Percentiles rank a stretch among this genome's conserved stretches.
Conservation (phyloP, 2,888 invertebrate species). For the Cyrtodaria siliqua region DNA sequence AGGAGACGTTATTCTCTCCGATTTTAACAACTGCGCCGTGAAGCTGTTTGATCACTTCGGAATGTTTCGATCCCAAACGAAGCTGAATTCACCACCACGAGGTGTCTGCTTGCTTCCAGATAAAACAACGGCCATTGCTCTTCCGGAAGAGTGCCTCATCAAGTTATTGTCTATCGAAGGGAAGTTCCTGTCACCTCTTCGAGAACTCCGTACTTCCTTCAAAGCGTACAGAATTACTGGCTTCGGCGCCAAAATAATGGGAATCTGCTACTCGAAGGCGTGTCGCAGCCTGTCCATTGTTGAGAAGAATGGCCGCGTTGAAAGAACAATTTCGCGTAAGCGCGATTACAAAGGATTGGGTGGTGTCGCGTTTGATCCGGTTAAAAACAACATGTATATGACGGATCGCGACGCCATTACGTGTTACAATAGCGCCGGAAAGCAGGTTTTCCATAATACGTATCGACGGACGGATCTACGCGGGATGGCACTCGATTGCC, state of each 20-base stretch:
- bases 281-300: conserved; percentile 55
- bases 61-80: conserved; percentile 54
- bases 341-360: conserved; percentile 64
- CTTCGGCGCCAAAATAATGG: conserved; percentile 52
- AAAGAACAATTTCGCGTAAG: conserved; percentile 56
- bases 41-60: conserved; percentile 61
- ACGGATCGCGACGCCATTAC: conserved; percentile 58
- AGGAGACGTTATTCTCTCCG: conserved; percentile 58
- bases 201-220: conserved; percentile 55
- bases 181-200: conserved; percentile 48
- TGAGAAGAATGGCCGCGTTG: conserved; percentile 58
- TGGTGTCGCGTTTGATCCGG: conserved; percentile 60
- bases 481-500: conserved; percentile 61
- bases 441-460: conserved; percentile 61
- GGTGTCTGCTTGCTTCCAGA: conserved; percentile 57
- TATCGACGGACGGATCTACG: conserved; percentile 59
- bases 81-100: conserved; percentile 58
- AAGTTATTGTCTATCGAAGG: conserved; percentile 60
- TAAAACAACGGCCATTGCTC: conserved; percentile 51
- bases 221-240: conserved; percentile 57
- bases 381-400: conserved; percentile 62
- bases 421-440: conserved; percentile 53
- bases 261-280: conserved; percentile 61
- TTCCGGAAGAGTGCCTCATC: conserved; percentile 61
- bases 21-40: conserved; percentile 60